Base-by-base conservation (phyloP, 2,113 vertebrate genomes). In the Actinemys pallida region DNA sequence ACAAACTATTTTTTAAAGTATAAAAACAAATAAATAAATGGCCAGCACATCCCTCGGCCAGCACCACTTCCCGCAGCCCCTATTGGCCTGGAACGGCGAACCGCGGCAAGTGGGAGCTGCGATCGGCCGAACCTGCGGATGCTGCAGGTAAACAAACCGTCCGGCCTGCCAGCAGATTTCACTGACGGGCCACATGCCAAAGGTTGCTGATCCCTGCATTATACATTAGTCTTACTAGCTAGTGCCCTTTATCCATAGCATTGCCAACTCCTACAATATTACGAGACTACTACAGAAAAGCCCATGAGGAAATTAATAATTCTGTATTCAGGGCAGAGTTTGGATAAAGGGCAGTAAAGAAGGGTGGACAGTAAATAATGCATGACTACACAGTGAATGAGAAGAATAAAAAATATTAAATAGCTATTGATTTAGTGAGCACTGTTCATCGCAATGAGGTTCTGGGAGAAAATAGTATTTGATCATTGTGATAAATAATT, bases 321-420 rank as follows among this genome's bases (percentile, higher is more conserved):
- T 82, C 69, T 52, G 39, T 6, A 9, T 29, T 45, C 35, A 72
- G 35, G 35, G n/a, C 69, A 72, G 69, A 0, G 54, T 89, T 47
- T 92, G 81, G 45, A 92, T 92, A 57, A 62, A 62, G 39, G 56
- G 79, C 42, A 35, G 27, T 50, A 49, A 84, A 75, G 95, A 54
- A 0, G 3, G 52, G 1, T 54, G 39, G 50, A 75, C 47, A 35
- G n/a, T 52, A 49, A 84, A 80, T 95, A 59, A 0, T 4, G 45
- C 69, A 75, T 24, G n/a, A n/a, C 10, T 6, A 4, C 69, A 75
- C 39, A 42, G 9, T 39, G 25, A 2, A 14, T 4, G 22, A 83
- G 45, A 90, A 57, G 42, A 59, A 24, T n/a, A 89, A 89, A 22
- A 69, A 57, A 17, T 84, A 10, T 8, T 50, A 59, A 2, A 27